These are phyloP conservation scores for Etheostoma perlongum DNA, from an alignment of 2,797 vertebrate genomes.

Conservation along the genomic window DNA sequence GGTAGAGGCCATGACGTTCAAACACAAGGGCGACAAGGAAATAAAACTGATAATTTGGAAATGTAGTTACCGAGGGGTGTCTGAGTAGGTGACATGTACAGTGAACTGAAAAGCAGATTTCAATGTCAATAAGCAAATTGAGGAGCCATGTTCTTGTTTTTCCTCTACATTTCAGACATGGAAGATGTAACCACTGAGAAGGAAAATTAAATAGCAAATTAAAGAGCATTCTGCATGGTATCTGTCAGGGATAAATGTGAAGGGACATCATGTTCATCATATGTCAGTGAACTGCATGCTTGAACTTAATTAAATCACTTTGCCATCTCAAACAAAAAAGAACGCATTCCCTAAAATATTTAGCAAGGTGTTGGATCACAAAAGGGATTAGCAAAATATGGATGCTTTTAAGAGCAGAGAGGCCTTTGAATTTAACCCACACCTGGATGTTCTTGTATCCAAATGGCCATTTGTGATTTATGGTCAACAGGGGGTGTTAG, in stretches of 20 bases:
- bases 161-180: slow-evolving; percentile 37
- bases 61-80: slow-evolving; percentile 69
- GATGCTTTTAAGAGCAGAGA: slow-evolving; percentile 15
- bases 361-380: slow-evolving; percentile 15
- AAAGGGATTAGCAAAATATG: slow-evolving; percentile 17
- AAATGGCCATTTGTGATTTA: slow-evolving; percentile 43
- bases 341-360: slow-evolving; percentile 24
- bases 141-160: slow-evolving; percentile 64
- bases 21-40: slow-evolving; percentile 79
- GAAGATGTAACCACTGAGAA: slow-evolving; percentile 70
- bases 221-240: slow-evolving; percentile 31
- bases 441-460: slow-evolving; percentile 40
- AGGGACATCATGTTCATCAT: slow-evolving; percentile 46
- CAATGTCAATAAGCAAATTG: slow-evolving; percentile 78
- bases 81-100: slow-evolving; percentile 63
- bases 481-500: slow-evolving; percentile 36
- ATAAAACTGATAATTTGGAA: slow-evolving; percentile 77
- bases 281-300: slow-evolving; percentile 51
- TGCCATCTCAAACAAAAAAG: slow-evolving; percentile 36
- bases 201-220: slow-evolving; percentile 78
- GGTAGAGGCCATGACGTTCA: slow-evolving; percentile 74
- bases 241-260: slow-evolving; percentile 51
- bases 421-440: slow-evolving; percentile 54
- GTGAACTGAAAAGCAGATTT: slow-evolving; percentile 76
- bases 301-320: slow-evolving; percentile 52